phyloP scores from a whole-genome alignment of 1,140 invertebrate genomes.

The Homalodisca vitripennis region DNA sequence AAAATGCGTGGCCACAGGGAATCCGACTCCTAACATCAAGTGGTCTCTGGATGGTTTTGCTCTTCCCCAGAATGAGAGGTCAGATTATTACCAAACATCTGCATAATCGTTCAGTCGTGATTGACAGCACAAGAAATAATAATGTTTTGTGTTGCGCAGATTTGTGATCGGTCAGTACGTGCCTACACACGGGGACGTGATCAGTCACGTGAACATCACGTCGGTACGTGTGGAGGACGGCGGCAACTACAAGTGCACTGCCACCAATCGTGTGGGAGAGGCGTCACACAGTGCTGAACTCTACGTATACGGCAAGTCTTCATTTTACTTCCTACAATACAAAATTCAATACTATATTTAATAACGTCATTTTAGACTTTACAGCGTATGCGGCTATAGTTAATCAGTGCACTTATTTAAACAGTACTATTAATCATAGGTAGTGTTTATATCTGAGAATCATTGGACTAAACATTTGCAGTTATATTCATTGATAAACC shows the following conservation, averaged over 20 bases:
- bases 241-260: slow-evolving; percentile 68
- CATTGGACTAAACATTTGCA: too few species aligned
- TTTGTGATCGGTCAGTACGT: slow-evolving; percentile 65
- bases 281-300: slow-evolving; percentile 59
- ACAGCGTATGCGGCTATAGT: too few species aligned
- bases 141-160: slow-evolving; percentile 41
- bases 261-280: slow-evolving; percentile 62
- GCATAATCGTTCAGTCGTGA: background rate
- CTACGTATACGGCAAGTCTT: slow-evolving; percentile 61
- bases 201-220: slow-evolving; percentile 72
- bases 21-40: slow-evolving; percentile 61
- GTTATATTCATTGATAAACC: too few species aligned
- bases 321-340: too few species aligned
- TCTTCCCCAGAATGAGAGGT: slow-evolving; percentile 56
- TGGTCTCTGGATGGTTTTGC: slow-evolving; percentile 59
- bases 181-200: slow-evolving; percentile 65
- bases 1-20: slow-evolving; percentile 63
- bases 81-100: background rate
- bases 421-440: too few species aligned
- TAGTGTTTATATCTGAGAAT: too few species aligned
- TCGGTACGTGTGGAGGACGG: slow-evolving; percentile 67
- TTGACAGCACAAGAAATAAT: too few species aligned
- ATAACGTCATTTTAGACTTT: too few species aligned
- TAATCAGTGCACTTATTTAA: too few species aligned
- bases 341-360: too few species aligned